Conservation (phyloP, 2,888 invertebrate genomes). For the Salpingus planirostris region DNA sequence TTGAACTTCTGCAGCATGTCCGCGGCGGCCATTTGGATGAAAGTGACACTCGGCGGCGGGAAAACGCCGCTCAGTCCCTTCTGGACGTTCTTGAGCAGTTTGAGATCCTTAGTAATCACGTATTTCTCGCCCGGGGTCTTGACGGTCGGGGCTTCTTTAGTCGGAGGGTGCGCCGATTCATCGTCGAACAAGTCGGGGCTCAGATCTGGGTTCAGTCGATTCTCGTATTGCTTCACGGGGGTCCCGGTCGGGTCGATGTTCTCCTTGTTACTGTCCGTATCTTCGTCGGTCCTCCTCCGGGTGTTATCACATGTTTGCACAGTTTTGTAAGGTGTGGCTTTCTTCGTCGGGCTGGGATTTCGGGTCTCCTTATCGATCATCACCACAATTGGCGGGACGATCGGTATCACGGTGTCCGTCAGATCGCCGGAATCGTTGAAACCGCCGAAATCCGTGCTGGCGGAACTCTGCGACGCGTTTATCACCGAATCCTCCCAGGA, state of each 20-base stretch:
- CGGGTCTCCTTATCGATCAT: too few relatives aligned
- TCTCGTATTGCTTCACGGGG: constrained; percentile 30
- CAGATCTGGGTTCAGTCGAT: constrained; percentile 21
- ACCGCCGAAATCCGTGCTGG: constrained; percentile 20
- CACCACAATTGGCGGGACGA: constrained; percentile 13
- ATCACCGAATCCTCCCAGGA: constrained; percentile 21
- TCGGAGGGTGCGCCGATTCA: too few relatives aligned
- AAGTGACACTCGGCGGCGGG: constrained; percentile 68
- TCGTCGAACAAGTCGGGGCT: constrained; percentile 59
- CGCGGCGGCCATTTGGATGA: constrained; percentile 54
- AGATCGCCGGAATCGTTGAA: constrained; percentile 20
- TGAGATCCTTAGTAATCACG: constrained; percentile 30
- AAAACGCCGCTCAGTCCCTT: constrained; percentile 58
- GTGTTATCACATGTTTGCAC: constrained; percentile 6
- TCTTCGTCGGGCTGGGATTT: background rate
- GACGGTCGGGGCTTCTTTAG: constrained; percentile 2
- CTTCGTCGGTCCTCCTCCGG: constrained; percentile 7
- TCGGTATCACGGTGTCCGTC: constrained; percentile 19
- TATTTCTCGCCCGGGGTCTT: constrained; percentile 3
- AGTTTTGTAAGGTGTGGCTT: constrained; percentile 1
- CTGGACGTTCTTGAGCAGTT: constrained; percentile 43
- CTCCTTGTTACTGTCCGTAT: constrained; percentile 17
- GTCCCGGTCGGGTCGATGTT: constrained; percentile 22
- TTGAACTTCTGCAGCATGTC: constrained; percentile 50
- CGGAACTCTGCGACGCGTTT: constrained; percentile 18